A percentile compares a stretch with the other conserved stretches of the same genome.
Evolutionary conservation across 2,797 vertebrate genomes (phyloP).

Genomic region (Falco rusticolus): DNA sequence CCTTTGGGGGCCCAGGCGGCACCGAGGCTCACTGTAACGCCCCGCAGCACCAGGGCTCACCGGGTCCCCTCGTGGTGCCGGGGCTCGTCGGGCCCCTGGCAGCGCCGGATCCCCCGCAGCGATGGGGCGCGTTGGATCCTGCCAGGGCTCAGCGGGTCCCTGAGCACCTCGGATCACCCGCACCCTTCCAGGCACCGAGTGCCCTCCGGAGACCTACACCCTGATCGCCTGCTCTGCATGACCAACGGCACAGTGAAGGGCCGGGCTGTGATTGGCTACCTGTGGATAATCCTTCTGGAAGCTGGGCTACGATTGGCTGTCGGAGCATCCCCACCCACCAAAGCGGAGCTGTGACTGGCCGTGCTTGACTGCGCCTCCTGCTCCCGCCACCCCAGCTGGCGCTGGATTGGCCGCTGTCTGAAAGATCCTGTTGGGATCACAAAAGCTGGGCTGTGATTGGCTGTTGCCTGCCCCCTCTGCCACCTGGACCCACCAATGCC

Average conservation of each 20-base stretch:
- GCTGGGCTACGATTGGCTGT: not conserved
- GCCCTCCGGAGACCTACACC: not conserved
- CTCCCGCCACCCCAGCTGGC: not conserved
- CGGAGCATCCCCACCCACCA: not conserved
- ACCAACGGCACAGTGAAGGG: not conserved
- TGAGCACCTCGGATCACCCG: not conserved
- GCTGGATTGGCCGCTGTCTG: not conserved
- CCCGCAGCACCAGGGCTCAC: not conserved
- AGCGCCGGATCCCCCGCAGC: fast-evolving
- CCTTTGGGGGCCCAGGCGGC: not conserved
- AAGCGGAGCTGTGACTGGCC: conserved; percentile 44
- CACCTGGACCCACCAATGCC: not conserved
- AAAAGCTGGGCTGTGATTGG: not conserved
- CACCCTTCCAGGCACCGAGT: not conserved
- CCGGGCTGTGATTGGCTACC: not conserved
- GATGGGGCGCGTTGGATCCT: fast-evolving
- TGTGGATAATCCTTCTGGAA: not conserved
- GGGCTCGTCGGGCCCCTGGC: not conserved
- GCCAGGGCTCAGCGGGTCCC: not conserved
- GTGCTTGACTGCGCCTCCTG: not conserved
- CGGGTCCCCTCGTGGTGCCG: fast-evolving
- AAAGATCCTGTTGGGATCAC: conserved; percentile 23
- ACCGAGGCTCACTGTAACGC: not conserved
- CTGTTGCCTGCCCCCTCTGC: not conserved
- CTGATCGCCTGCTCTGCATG: not conserved